A percentile compares a stretch with the other conserved stretches of the same genome.
These are phyloP conservation scores for Synergus itoensis DNA, from an alignment of 2,888 invertebrate species.

Conservation along the genomic window DNA sequence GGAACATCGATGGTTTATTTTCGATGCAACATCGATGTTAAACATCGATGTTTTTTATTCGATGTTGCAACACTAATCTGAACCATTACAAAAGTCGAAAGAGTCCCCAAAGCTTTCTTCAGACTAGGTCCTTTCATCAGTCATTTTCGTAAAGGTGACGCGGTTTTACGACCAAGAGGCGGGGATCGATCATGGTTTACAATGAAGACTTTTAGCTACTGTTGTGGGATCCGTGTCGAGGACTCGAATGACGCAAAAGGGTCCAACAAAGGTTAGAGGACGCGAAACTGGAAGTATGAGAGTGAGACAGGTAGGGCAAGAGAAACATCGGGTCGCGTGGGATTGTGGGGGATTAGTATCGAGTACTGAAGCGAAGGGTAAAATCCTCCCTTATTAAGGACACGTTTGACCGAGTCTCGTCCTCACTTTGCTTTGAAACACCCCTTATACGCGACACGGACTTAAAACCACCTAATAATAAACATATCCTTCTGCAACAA, in stretches of 20 bases:
- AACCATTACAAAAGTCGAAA: not conserved
- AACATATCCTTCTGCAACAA: constrained; percentile 36
- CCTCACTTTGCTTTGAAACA: constrained; percentile 41
- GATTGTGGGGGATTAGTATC: constrained; percentile 43
- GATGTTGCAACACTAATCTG: too few species aligned
- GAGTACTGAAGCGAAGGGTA: constrained; percentile 41
- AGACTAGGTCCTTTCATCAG: not conserved
- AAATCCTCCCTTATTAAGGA: constrained; percentile 46
- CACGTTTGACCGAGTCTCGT: constrained; percentile 38
- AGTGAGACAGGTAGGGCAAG: constrained; percentile 33
- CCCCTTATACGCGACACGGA: constrained; percentile 4
- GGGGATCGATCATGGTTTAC: constrained; percentile 1
- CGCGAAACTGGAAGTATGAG: constrained; percentile 6
- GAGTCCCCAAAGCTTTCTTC: not conserved
- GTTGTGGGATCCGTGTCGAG: constrained; percentile 17
- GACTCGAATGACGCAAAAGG: constrained; percentile 35
- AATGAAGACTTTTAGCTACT: constrained; percentile 42
- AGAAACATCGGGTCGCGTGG: constrained; percentile 41
- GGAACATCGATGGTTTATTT: too few species aligned
- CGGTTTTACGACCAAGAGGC: constrained; percentile 8
- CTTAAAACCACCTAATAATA: constrained; percentile 42
- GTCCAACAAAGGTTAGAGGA: constrained; percentile 12
- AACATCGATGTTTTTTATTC: too few species aligned
- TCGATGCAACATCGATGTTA: too few species aligned
- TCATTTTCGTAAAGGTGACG: constrained; percentile 2